These are phyloP conservation scores for Temnothorax curvispinosus DNA, from an alignment of 1,140 invertebrate genomes.

Conservation along the genomic window DNA sequence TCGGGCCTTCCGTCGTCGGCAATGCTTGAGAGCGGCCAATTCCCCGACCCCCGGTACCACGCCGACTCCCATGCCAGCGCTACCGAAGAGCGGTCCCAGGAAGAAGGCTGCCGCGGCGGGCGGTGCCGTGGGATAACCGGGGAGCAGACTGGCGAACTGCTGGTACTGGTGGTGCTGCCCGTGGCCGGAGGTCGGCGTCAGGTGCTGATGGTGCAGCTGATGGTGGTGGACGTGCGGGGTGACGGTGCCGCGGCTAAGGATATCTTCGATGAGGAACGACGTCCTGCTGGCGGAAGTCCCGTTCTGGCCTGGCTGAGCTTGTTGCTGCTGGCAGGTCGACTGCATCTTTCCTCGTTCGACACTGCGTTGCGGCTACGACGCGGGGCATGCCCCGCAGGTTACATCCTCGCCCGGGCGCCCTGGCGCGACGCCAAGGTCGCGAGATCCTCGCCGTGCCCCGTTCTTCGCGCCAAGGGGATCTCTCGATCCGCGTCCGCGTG, in stretches of 20 bases:
- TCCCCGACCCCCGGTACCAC: slow-evolving; percentile 82
- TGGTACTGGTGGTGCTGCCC: slow-evolving; percentile 85
- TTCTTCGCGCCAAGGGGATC: too few relatives aligned
- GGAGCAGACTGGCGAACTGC: slow-evolving; percentile 84
- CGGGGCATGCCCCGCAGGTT: slow-evolving; percentile 12
- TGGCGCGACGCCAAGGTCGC: too few relatives aligned
- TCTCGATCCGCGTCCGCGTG: too few relatives aligned
- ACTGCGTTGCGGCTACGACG: background rate
- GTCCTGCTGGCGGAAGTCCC: slow-evolving; percentile 84
- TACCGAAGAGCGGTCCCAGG: slow-evolving; percentile 80
- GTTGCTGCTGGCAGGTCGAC: slow-evolving; percentile 83
- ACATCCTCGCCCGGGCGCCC: slow-evolving; percentile 42
- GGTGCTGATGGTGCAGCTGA: slow-evolving; percentile 77
- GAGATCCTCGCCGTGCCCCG: too few relatives aligned
- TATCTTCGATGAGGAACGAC: slow-evolving; percentile 93
- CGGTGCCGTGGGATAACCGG: slow-evolving; percentile 85
- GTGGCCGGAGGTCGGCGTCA: slow-evolving; percentile 75
- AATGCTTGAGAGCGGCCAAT: slow-evolving; percentile 92
- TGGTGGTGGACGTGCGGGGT: slow-evolving; percentile 78
- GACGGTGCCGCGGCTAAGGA: slow-evolving; percentile 88
- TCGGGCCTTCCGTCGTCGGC: slow-evolving; percentile 95
- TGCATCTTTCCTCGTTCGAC: slow-evolving; percentile 77
- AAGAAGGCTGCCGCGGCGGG: slow-evolving; percentile 85
- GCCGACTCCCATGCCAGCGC: slow-evolving; percentile 82
- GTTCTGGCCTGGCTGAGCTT: slow-evolving; percentile 79